Evolutionary conservation across 2,888 invertebrate species (phyloP).

Genomic region (Arctia plantaginis): DNA sequence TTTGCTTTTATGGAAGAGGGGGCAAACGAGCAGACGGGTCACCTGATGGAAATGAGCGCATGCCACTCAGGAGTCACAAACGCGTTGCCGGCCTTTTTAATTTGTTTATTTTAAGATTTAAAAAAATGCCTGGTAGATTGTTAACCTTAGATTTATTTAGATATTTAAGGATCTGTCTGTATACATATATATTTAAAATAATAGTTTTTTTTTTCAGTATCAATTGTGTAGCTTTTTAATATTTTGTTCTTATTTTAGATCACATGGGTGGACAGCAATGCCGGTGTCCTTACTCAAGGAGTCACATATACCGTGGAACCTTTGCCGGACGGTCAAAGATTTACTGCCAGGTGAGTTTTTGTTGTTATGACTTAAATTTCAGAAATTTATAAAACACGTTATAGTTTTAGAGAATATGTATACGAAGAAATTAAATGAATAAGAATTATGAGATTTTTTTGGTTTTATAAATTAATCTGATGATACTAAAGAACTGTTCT

Average conservation of each 20-base stretch:
- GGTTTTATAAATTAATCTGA: neutral
- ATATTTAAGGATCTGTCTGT: neutral
- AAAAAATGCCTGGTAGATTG: neutral
- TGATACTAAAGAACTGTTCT: neutral
- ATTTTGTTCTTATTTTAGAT: constrained; percentile 86
- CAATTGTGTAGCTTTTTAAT: neutral
- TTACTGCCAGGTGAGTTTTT: constrained; percentile 88
- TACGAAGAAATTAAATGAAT: no score
- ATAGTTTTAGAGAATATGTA: neutral
- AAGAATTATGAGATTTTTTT: no score
- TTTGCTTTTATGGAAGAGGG: no score
- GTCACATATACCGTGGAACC: constrained; percentile 92
- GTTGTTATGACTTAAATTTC: no score
- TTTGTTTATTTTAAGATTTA: constrained; percentile 7
- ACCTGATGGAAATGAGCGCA: no score
- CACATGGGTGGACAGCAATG: constrained; percentile 96
- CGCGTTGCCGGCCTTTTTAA: no score
- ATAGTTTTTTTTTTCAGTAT: neutral
- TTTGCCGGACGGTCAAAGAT: constrained; percentile 93
- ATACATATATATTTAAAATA: neutral
- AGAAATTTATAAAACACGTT: neutral
- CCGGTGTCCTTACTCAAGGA: constrained; percentile 93
- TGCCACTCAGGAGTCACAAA: no score
- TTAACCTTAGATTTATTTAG: neutral
- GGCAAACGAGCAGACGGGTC: no score